Percentiles rank a stretch among this genome's conserved stretches.
These are phyloP conservation scores for Syrista parreyssii DNA, from an alignment of 2,888 invertebrate species.

Conservation along the genomic window DNA sequence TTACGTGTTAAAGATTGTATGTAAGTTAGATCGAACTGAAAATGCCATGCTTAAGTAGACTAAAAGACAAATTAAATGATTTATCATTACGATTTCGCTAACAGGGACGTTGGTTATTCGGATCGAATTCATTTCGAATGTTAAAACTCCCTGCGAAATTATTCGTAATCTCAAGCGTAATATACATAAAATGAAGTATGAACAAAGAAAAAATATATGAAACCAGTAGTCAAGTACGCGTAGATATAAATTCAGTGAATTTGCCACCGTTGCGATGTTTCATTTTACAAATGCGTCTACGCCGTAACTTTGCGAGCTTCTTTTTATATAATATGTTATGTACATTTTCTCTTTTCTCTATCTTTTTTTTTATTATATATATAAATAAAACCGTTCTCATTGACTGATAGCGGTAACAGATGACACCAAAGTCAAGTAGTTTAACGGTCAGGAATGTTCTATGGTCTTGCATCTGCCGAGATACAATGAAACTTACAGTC, in stretches of 20 bases:
- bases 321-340: not conserved
- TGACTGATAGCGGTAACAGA: not conserved
- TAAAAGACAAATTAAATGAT: not conserved
- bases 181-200: not conserved
- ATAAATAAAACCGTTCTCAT: not conserved
- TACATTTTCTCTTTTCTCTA: not conserved
- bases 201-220: not conserved
- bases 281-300: not conserved
- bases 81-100: not conserved
- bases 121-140: not conserved
- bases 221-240: not conserved
- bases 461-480: not conserved
- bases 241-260: not conserved
- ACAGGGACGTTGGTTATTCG: not conserved
- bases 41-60: not conserved
- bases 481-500: not conserved
- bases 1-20: slow-evolving; percentile 1
- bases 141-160: not conserved
- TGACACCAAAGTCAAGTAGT: not conserved
- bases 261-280: not conserved
- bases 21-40: not conserved
- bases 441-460: not conserved
- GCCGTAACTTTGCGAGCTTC: not conserved
- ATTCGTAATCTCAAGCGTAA: not conserved
- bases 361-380: not conserved